Conservation (phyloP, 37 sponge, comb jelly and placozoan genomes). For the Agelas oroides region DNA sequence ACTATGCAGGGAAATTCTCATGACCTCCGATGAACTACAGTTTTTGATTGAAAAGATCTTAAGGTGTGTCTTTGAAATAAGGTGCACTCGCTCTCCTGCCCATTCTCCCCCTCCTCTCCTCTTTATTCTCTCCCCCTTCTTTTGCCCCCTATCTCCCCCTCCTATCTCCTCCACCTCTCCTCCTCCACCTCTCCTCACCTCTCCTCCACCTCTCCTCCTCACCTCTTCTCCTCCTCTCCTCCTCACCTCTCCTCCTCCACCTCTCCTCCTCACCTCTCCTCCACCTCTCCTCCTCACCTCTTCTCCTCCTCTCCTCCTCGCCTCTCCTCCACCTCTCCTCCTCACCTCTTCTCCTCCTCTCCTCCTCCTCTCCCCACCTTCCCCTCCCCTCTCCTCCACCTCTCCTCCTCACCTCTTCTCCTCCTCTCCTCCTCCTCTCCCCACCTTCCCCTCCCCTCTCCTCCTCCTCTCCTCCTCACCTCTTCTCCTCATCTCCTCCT, state of each 20-base stretch:
- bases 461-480: not conserved
- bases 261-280: not conserved
- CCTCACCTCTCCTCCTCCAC: not conserved
- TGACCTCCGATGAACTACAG: constrained; percentile 65
- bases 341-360: not conserved
- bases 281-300: not conserved
- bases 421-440: not conserved
- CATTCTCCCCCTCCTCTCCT: not conserved
- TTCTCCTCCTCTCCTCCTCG: not conserved
- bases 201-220: not conserved
- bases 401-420: not conserved
- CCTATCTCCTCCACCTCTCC: not conserved
- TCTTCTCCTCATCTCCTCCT: not conserved
- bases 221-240: not conserved
- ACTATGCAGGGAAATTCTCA: constrained; percentile 62
- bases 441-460: not conserved
- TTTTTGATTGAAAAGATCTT: constrained; percentile 71
- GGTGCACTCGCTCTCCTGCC: no score
- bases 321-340: not conserved
- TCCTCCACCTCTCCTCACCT: not conserved
- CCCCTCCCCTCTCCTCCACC: not conserved
- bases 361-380: not conserved
- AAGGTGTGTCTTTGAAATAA: no score
- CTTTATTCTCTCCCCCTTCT: no score
- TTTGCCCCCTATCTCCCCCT: not conserved